A percentile compares a stretch with the other conserved stretches of the same genome.
These are phyloP conservation scores for Diloba caeruleocephala DNA, from an alignment of 2,888 invertebrate species.

Conservation along the genomic window DNA sequence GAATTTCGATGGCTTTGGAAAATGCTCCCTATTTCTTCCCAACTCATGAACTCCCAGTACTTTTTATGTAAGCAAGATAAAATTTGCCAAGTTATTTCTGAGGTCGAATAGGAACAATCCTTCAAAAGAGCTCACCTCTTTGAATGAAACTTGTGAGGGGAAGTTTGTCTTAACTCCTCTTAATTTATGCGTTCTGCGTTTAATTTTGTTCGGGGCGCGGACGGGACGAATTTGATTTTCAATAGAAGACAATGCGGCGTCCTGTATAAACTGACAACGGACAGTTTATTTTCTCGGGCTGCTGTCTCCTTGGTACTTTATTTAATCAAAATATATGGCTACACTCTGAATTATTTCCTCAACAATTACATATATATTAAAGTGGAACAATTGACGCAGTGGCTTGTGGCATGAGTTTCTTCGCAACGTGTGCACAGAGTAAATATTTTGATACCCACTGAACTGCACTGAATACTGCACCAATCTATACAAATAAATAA, in stretches of 20 bases:
- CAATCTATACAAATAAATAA: no score
- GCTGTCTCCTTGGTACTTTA: constrained; percentile 51
- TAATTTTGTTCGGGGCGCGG: constrained; percentile 73
- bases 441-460: no score
- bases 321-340: constrained; percentile 38
- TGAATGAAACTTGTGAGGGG: constrained; percentile 73
- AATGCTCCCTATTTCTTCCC: constrained; percentile 30
- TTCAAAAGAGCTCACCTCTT: constrained; percentile 77
- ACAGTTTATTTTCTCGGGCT: constrained; percentile 62
- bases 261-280: constrained; percentile 61
- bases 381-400: background rate
- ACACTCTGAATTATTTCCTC: background rate
- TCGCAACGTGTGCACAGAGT: no score
- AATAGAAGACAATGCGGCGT: constrained; percentile 76
- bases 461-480: no score
- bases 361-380: background rate
- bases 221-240: constrained; percentile 78
- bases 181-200: constrained; percentile 84
- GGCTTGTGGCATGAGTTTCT: no score
- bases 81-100: constrained; percentile 52
- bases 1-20: constrained; percentile 35
- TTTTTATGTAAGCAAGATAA: constrained; percentile 32
- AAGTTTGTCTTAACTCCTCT: constrained; percentile 77
- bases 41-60: constrained; percentile 25
- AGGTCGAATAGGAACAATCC: constrained; percentile 73